Base-by-base conservation (phyloP, 1,140 invertebrate species). In the Dermatophagoides farinae region DNA sequence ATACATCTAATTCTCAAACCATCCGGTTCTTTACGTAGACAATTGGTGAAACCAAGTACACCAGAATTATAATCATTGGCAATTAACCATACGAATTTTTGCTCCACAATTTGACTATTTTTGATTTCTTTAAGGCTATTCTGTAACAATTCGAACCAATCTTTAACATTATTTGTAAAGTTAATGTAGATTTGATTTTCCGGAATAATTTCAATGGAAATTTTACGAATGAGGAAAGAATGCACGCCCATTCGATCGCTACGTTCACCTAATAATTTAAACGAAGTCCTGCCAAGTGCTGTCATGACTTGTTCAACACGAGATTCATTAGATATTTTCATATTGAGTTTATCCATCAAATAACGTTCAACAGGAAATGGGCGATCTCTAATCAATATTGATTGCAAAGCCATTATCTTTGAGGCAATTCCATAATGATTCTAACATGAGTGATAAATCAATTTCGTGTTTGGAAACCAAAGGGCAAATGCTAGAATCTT, bases 41-140 rank as follows among this genome's bases (percentile, higher is more conserved):
- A 97, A 65, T 86, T 91, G 60, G 84, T 80, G 64, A 97, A 72
- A 47, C 92, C 92, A 46, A 92, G 72, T 23, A 89, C 75, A 50
- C 92, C 90, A 51, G 57, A 66, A 12, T n/a, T 41, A 20, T 20
- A 23, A 22, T 68, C 64, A 47, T 67, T 60, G 38, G 66, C 62
- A 11, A 68, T 31, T 0, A 68, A 18, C 67, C 67, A 68, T 16
- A 68, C n/a, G 37, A 62, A 61, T 43, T 23, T 22, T 1, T 31
- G 39, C 18, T 62, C 20, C 12, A 41, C 51, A 31, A 2, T 31
- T 23, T 50, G n/a, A 2, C 11, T 20, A 25, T 50, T 50, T 14
- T 64, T 57, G 22, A 20, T 38, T 37, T 62, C 65, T 40, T 25
- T 31, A 10, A 68, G 1, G 14, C 22, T 40, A 8, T 49, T 40